phyloP scores from a whole-genome alignment of 2,797 vertebrate species.

The Gadopsis marmoratus region DNA sequence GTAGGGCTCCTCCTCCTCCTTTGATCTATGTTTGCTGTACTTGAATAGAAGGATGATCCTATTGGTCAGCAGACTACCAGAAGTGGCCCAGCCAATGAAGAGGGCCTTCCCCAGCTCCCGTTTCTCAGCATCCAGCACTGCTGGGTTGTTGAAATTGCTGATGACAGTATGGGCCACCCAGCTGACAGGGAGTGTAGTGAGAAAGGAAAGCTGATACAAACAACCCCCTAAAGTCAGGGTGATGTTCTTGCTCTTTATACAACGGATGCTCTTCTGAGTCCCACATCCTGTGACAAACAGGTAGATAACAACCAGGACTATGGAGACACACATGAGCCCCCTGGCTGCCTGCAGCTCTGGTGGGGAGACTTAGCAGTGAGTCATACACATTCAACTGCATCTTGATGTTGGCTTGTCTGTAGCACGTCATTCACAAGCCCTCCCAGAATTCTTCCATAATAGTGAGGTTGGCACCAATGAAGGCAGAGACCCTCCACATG shows the following conservation, averaged over 20 bases:
- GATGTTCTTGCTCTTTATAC: slow-evolving; percentile 80
- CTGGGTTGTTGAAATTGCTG: slow-evolving; percentile 85
- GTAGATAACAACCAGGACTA: slow-evolving; percentile 77
- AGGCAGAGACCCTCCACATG: slow-evolving; percentile 92
- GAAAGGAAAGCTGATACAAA: slow-evolving; percentile 82
- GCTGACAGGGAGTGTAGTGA: slow-evolving; percentile 86
- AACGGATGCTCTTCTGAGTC: slow-evolving; percentile 84
- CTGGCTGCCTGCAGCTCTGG: slow-evolving; percentile 88
- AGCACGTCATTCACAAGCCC: slow-evolving; percentile 92
- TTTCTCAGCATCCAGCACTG: slow-evolving; percentile 82
- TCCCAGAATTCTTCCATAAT: slow-evolving; percentile 90
- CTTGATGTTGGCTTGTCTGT: slow-evolving; percentile 84
- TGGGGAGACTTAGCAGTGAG: slow-evolving; percentile 86
- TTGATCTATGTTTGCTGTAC: slow-evolving; percentile 71
- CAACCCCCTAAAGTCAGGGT: slow-evolving; percentile 81
- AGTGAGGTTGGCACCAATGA: slow-evolving; percentile 89
- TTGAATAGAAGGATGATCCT: slow-evolving; percentile 84
- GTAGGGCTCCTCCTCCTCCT: slow-evolving; percentile 69
- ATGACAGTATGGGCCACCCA: slow-evolving; percentile 86
- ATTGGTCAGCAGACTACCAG: slow-evolving; percentile 80
- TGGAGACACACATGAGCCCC: slow-evolving; percentile 86
- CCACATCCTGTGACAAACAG: slow-evolving; percentile 80
- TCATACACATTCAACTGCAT: slow-evolving; percentile 93
- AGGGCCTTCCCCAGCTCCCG: slow-evolving; percentile 90
- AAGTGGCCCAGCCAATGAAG: slow-evolving; percentile 89